Evolutionary conservation across 2,888 invertebrate genomes (phyloP), one percentile per base, ranked within the genome.

Genomic region (Sinopyrophorus schimmeli): DNA sequence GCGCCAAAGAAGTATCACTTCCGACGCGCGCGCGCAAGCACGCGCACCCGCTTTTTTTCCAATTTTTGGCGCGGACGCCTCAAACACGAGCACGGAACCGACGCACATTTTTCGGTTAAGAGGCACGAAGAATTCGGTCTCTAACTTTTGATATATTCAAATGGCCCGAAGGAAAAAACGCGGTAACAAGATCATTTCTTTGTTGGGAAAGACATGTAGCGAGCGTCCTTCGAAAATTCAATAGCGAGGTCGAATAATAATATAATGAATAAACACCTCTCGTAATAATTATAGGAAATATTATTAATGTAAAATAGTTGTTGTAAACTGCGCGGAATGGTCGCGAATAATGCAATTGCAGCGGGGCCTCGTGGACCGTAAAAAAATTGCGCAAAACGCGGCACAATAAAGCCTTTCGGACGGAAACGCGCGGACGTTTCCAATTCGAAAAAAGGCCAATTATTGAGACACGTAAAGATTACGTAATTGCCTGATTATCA

Each of bases 181-280:
- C 18, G 18, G 32, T 32, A 32, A 32, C 32, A 32, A 32, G 32
- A 32, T 32, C 32, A 32, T 20, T 32, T 32, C 32, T 32, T 47
- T 31, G 28, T 31, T 47, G 39, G 17, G 24, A 30, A 10, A 39
- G 26, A 28, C 47, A 40, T 40, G 47, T 41, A 48, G 24, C 30
- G 18, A 37, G 21, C 42, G 51, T 39, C 51, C 51, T 51, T 51
- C 51, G 17, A 51, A 51, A 41, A 47, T 51, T 51, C 51, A 51
- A 51, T 51, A 47, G 51, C 51, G 47, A 46, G 51, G 51, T 51
- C 51, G 38, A 37, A 42, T 42, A 30, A 39, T 39, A 42, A 40
- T 43, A 42, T 32, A 32, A 32, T 32, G 47, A 47, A 47, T 47
- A 47, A n/a, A 48, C 48, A 48, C 48, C 48, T 48, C 38, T 46